Conservation (phyloP, 2,797 vertebrate genomes). For the Serranus cabrilla region DNA sequence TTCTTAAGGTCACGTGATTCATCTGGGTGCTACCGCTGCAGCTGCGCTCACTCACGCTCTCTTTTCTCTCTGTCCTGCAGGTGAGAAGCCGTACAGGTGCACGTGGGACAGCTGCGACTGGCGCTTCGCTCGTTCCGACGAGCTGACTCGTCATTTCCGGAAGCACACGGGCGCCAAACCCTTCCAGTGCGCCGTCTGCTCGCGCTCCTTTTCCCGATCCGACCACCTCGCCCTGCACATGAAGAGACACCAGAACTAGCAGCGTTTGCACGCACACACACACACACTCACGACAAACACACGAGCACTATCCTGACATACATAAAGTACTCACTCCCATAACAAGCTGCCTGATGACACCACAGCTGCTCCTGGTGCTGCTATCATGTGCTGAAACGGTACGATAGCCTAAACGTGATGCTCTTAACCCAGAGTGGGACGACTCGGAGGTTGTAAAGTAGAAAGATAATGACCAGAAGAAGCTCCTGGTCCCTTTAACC, state of each 20-base stretch:
- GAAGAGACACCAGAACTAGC: conserved; percentile 96
- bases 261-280: conserved; percentile 17
- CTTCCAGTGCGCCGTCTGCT: conserved; percentile 97
- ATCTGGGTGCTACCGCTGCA: not conserved
- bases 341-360: conserved; percentile 52
- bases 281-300: conserved; percentile 13
- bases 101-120: conserved; percentile 99
- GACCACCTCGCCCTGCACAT: conserved; percentile 98
- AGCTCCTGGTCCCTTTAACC: conserved; percentile 49
- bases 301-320: conserved; percentile 51
- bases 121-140: conserved; percentile 97
- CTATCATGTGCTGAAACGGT: conserved; percentile 39
- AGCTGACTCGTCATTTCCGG: conserved; percentile 97
- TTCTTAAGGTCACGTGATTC: not conserved
- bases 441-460: conserved; percentile 52
- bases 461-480: conserved; percentile 39
- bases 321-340: conserved; percentile 43
- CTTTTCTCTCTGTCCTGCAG: conserved; percentile 73
- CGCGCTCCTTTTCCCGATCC: conserved; percentile 97
- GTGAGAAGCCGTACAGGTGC: conserved; percentile 98
- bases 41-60: conserved; percentile 22
- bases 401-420: conserved; percentile 40
- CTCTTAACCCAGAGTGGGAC: conserved; percentile 55
- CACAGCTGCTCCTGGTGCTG: conserved; percentile 70
- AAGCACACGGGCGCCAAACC: conserved; percentile 99